Base-by-base conservation (phyloP, 2,888 invertebrate genomes). In the Bombyx huttoni region DNA sequence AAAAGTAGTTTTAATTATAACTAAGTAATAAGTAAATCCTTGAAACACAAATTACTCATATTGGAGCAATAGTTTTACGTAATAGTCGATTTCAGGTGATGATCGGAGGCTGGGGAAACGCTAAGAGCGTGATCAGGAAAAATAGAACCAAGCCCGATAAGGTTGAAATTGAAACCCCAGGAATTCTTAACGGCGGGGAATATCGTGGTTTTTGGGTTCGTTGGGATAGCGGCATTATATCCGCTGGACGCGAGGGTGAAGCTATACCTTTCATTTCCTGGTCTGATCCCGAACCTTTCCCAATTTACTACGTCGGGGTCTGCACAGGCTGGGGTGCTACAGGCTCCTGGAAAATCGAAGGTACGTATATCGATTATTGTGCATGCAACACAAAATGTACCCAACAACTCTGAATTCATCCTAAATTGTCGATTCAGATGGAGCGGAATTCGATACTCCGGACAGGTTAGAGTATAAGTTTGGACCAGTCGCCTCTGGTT, bases 71-170 rank as follows among this genome's bases (percentile, higher is more conserved):
- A 24, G 24, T 24, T 24, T 24, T 24, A 24, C 24, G 5, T 24
- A 24, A 3, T 5, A 24, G 24, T 24, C 55, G 49, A n/a, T 58
- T 53, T 46, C 71, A 92, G 92, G 75, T 97, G 51, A 94, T 96
- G 82, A 90, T 97, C 65, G 97, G 97, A 34, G 96, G 96, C 35
- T 97, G 96, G 97, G 91, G 91, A 33, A 96, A 97, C 78, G 87
- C 91, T 57, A 96, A 95, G 81, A 95, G 94, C 40, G 93, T 95
- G 0, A 94, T 96, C 70, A 92, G 96, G 54, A 92, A 91, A 70
- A 94, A 96, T 82, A 91, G 91, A 71, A 84, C 91, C 56, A 91
- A 95, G 78, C 94, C 95, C 3, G 94, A 95, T 52, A 92, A 91
- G 57, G 91, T 90, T 10, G 92, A 93, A 74, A 89, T 87, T 7